These are phyloP conservation scores for Alcedo quadribrachys DNA, from an alignment of 2,797 vertebrate genomes.

Conservation along the genomic window DNA sequence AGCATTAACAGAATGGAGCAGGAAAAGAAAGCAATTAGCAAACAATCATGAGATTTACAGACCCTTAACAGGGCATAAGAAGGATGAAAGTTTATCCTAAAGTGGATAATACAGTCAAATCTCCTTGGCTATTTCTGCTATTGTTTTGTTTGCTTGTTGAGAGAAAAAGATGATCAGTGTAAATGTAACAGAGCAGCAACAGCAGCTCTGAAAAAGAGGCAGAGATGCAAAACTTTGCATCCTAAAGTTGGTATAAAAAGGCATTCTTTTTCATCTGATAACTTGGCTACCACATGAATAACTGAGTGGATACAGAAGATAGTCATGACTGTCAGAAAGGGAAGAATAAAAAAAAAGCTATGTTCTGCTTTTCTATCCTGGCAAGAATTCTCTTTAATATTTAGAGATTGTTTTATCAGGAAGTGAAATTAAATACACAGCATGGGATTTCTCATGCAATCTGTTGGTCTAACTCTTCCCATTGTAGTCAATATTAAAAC, in stretches of 20 bases:
- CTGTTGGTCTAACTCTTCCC: conserved; percentile 46
- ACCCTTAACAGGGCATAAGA: not conserved
- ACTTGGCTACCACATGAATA: not conserved
- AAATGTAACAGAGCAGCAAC: not conserved
- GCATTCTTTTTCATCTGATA: not conserved
- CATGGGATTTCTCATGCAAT: conserved; percentile 58
- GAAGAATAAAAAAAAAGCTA: not conserved
- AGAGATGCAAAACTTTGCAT: not conserved
- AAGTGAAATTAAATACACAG: conserved; percentile 63
- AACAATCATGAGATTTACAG: not conserved
- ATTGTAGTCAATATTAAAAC: conserved; percentile 43
- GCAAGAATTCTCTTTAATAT: conserved; percentile 57
- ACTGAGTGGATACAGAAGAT: not conserved
- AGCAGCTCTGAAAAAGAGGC: not conserved
- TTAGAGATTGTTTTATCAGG: conserved; percentile 55
- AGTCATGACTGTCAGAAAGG: not conserved
- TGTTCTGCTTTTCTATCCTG: conserved; percentile 30
- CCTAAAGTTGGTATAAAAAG: not conserved
- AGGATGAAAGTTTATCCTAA: not conserved
- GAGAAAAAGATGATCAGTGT: not conserved
- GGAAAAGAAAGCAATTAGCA: not conserved
- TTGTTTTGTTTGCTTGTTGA: not conserved
- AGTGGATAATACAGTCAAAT: not conserved
- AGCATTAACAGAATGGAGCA: not conserved
- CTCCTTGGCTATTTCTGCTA: not conserved